Evolutionary conservation across 2,113 vertebrate species (phyloP).

Genomic region (Aegithalos caudatus): DNA sequence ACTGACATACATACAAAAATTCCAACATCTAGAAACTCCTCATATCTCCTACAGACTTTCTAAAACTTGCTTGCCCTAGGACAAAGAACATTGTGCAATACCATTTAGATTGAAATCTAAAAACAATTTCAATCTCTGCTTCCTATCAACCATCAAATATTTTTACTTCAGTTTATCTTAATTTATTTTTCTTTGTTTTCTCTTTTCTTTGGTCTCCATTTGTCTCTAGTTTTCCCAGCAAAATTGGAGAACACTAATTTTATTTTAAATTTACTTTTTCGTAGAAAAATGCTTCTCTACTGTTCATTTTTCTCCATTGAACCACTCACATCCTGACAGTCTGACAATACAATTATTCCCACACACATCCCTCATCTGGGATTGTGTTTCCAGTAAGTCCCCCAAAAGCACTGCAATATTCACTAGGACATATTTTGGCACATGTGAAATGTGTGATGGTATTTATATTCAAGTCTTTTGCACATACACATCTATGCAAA

Average conservation of each 20-base stretch:
- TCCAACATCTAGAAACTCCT: not conserved
- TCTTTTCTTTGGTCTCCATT: not conserved
- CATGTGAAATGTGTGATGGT: not conserved
- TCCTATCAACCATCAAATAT: not conserved
- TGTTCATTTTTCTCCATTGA: not conserved
- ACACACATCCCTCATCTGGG: not conserved
- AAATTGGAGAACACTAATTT: not conserved
- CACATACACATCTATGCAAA: not conserved
- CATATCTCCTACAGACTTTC: not conserved
- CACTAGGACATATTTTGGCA: constrained; percentile 33
- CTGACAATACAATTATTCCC: constrained; percentile 3
- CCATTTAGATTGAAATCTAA: not conserved
- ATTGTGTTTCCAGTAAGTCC: constrained; percentile 2
- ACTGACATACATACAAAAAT: not conserved
- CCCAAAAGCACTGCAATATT: constrained; percentile 45
- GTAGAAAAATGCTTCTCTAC: not conserved
- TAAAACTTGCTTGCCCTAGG: not conserved
- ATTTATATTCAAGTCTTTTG: constrained; percentile 31
- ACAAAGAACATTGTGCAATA: not conserved
- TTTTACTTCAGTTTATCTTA: not conserved
- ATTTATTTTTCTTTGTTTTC: not conserved
- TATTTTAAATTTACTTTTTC: not conserved
- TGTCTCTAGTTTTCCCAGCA: not conserved
- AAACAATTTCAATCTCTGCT: not conserved
- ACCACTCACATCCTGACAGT: not conserved